A percentile compares a stretch with the other conserved stretches of the same genome.
Evolutionary conservation across 2,888 invertebrate species (phyloP).

Genomic region (Unio pictorum): DNA sequence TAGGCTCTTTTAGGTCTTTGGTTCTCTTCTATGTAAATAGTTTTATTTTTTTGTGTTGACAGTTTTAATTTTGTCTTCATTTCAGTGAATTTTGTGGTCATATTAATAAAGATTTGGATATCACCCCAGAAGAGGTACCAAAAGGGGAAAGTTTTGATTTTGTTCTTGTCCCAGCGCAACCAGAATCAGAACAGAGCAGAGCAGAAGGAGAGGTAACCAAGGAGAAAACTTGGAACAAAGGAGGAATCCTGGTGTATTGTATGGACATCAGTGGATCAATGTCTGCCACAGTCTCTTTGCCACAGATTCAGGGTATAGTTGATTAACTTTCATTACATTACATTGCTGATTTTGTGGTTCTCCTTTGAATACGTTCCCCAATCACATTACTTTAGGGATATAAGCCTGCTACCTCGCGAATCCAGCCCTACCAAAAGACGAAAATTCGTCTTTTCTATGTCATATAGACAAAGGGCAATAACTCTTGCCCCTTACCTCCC

Average conservation of each 20-base stretch:
- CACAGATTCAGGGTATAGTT: slow-evolving; percentile 53
- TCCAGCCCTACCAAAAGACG: no score
- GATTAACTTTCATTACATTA: neutral
- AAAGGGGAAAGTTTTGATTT: slow-evolving; percentile 52
- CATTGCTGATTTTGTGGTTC: no score
- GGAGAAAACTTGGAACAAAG: slow-evolving; percentile 31
- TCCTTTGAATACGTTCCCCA: no score
- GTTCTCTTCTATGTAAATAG: neutral
- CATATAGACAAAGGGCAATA: no score
- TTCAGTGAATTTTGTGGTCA: slow-evolving; percentile 35
- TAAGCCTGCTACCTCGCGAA: no score
- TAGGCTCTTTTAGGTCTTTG: neutral
- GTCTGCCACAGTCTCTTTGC: slow-evolving; percentile 37
- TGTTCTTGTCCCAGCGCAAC: slow-evolving; percentile 45
- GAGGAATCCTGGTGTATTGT: slow-evolving; percentile 61
- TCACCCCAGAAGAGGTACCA: slow-evolving; percentile 53
- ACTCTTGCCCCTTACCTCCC: no score
- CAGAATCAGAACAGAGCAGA: slow-evolving; percentile 11
- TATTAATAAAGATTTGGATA: slow-evolving; percentile 44
- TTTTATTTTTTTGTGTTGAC: neutral
- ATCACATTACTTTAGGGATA: no score
- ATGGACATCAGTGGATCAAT: slow-evolving; percentile 65
- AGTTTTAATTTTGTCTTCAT: neutral
- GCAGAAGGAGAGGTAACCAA: slow-evolving; percentile 28
- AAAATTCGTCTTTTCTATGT: no score